Evolutionary conservation across 92 coral and sea anemone species (phyloP), one percentile per base, ranked within the genome.

Genomic region (Actinostola sp.): DNA sequence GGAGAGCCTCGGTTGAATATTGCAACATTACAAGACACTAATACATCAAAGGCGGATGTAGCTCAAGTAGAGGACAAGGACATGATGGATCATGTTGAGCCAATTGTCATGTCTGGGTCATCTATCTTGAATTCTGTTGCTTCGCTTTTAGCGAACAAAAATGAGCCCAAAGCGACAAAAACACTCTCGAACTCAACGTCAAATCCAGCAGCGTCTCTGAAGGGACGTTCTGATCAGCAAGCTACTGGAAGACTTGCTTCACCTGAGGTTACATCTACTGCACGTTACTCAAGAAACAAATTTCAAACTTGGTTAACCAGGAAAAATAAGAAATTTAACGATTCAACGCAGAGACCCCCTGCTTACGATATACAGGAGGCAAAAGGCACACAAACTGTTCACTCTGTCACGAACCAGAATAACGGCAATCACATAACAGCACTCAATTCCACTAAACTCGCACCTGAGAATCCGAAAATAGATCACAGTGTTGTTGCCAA

Each of bases 51-150:
- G n/a, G n/a, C n/a, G n/a, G n/a, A n/a, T n/a, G n/a, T n/a, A n/a
- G n/a, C n/a, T n/a, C n/a, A n/a, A n/a, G n/a, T n/a, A n/a, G n/a
- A n/a, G n/a, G 9, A 46, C 15, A 24, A 31, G 12, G 53, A 67
- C 30, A 1, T 67, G 17, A 15, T 27, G 2, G 10, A 39, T 26
- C 53, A 67, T 19, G 32, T 67, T 29, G 24, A 27, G 16, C 72
- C 72, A 0, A 67, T 67, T 16, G 72, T 67, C 9, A 48, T 67
- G 33, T 46, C 72, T 1, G 35, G 72, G 3, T 1, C 59, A 14
- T 46, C 72, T 67, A 35, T 67, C 11, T 6, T 67, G 3, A 13
- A 32, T 25, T 67, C 72, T 0, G 17, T 67, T 29, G 44, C 72
- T 20, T 67, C 72, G 15, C 19, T 67, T 8, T 32, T 67, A 13